Conservation (phyloP, 2,888 invertebrate species). For the Parochlus steinenii region DNA sequence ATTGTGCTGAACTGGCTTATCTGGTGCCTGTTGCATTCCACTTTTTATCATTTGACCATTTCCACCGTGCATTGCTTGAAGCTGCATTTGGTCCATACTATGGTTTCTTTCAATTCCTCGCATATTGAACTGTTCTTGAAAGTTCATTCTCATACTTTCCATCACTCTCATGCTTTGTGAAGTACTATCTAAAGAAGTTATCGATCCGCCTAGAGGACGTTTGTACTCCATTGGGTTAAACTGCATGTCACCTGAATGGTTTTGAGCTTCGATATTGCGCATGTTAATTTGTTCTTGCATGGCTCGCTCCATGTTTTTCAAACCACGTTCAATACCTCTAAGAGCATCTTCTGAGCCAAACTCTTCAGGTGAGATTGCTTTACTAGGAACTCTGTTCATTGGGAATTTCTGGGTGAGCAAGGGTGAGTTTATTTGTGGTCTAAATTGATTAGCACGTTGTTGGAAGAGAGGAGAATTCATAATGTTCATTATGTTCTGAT, state of each 20-base stretch:
- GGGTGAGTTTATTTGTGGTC: constrained; percentile 15
- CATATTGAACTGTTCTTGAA: constrained; percentile 15
- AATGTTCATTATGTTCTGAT: constrained; percentile 12
- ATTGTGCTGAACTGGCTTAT: constrained; percentile 28
- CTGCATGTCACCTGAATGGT: constrained; percentile 12
- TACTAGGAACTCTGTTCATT: constrained; percentile 4
- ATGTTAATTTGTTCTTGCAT: constrained; percentile 32
- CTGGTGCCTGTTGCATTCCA: constrained; percentile 20
- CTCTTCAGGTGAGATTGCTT: constrained; percentile 26
- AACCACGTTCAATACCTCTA: constrained; percentile 29
- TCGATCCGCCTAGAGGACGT: constrained; percentile 16
- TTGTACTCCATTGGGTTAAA: constrained; percentile 16
- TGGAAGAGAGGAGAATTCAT: constrained; percentile 16
- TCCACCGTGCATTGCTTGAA: constrained; percentile 13
- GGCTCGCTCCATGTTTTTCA: constrained; percentile 31
- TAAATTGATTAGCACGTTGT: constrained; percentile 15
- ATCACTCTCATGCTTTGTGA: constrained; percentile 15
- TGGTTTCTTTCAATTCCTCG: constrained; percentile 20
- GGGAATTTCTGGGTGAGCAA: constrained; percentile 10
- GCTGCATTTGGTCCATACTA: constrained; percentile 17
- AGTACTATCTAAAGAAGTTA: constrained; percentile 16
- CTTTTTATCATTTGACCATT: constrained; percentile 17
- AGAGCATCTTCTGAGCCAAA: constrained; percentile 31
- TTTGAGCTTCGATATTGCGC: constrained; percentile 23
- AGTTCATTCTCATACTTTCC: constrained; percentile 15